Percentiles rank a stretch among this genome's conserved stretches.
phyloP scores from a whole-genome alignment of 2,113 vertebrate genomes.

The Struthidea cinerea region DNA sequence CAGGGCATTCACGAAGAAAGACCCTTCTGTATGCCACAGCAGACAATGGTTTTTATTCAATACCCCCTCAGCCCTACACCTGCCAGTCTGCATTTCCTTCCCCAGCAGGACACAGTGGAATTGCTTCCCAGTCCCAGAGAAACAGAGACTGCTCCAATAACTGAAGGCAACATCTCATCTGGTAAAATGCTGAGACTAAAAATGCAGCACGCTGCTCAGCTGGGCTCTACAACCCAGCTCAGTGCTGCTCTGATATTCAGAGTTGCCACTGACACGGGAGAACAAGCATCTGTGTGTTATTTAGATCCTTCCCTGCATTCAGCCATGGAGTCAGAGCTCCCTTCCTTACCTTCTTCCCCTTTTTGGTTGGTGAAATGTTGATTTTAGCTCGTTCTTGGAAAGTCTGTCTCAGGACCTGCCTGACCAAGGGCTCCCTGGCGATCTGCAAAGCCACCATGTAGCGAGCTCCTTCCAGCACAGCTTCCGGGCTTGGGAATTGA shows the following conservation, averaged over 20 bases:
- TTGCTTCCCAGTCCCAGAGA: background rate
- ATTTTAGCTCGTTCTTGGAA: slow-evolving; percentile 97
- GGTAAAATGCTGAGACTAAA: background rate
- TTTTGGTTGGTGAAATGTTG: slow-evolving; percentile 94
- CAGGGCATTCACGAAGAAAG: background rate
- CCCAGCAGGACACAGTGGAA: slow-evolving; percentile 14
- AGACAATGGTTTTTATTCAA: slow-evolving; percentile 4
- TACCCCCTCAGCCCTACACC: background rate
- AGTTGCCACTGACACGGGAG: background rate
- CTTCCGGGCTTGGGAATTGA: slow-evolving; percentile 88
- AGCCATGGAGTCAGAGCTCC: background rate
- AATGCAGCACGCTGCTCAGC: background rate
- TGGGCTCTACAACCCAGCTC: background rate
- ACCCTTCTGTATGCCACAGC: background rate
- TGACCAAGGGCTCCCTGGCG: slow-evolving; percentile 92
- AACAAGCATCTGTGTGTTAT: background rate
- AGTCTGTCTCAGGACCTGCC: slow-evolving; percentile 94
- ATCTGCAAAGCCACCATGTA: slow-evolving; percentile 99
- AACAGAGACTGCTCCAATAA: background rate
- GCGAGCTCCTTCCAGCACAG: slow-evolving; percentile 92
- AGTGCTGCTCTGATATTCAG: background rate
- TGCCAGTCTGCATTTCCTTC: slow-evolving; percentile 18
- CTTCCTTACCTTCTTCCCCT: slow-evolving; percentile 90
- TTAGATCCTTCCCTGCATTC: background rate
- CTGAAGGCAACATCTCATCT: background rate